Base-by-base conservation (phyloP, 1,140 invertebrate genomes). In the Brachystomella parvula region DNA sequence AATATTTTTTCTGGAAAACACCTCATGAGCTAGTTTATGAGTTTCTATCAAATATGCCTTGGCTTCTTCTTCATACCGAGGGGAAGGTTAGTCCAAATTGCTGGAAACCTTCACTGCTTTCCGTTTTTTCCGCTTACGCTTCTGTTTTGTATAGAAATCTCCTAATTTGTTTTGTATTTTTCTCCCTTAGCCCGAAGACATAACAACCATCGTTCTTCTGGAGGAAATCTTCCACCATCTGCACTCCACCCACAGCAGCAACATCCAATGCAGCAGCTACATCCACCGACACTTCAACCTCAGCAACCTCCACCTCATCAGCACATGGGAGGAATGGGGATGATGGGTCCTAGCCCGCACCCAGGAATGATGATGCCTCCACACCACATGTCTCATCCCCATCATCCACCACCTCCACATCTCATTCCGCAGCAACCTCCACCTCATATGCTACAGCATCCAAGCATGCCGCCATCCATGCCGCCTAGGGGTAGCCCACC, bases 341-440 rank as follows among this genome's bases (percentile, higher is more conserved):
- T 77, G 75, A 74, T 29, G 78, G 77, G 77, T 6, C 76, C 77
- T 2, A 68, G 77, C 29, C 67, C 76, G 30, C 68, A 75, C 59
- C 77, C 77, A 15, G 26, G 35, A 76, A 30, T 75, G 30, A 65
- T 63, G 67, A 64, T 65, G 33, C 64, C 68, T 21, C 72, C 69
- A 47, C 49, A 59, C 21, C 67, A 66, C 33, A 62, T 65, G 63
- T 66, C 66, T 61, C 70, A 66, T 24, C 57, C 47, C 32, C 70
- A 66, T 28, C 67, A 69, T 62, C 70, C 67, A 28, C 67, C 67
- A 29, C 71, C 69, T 39, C 66, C 71, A 2, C 70, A 74, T 67
- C 53, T 70, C 47, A 33, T 69, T 21, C 74, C 71, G 26, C 71
- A 73, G 57, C 71, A 69, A 44, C 63, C 61, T 17, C 47, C 62